These are phyloP conservation scores for Xanthia icteritia DNA, from an alignment of 2,888 invertebrate genomes.

Conservation along the genomic window DNA sequence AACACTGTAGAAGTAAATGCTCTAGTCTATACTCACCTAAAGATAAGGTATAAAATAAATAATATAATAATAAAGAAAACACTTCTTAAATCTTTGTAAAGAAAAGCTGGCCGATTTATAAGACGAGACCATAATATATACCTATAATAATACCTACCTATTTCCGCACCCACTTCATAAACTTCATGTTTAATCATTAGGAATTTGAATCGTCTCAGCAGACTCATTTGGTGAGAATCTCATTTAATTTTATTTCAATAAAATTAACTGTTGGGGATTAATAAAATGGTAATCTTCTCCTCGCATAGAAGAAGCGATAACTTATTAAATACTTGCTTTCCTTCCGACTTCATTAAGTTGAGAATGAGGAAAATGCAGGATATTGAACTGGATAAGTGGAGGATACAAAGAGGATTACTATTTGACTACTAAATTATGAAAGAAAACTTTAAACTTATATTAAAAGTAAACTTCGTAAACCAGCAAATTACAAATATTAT, in stretches of 20 bases:
- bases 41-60: too few relatives aligned
- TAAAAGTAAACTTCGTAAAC: too few relatives aligned
- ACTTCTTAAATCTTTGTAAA: too few relatives aligned
- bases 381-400: conserved; percentile 19
- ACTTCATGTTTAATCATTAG: conserved; percentile 58
- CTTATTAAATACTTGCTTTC: conserved; percentile 61
- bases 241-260: conserved; percentile 79
- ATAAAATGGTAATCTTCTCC: conserved; percentile 82
- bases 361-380: conserved; percentile 27
- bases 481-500: too few relatives aligned
- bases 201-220: conserved; percentile 45
- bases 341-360: conserved; percentile 35
- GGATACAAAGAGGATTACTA: background rate
- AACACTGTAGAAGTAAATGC: too few relatives aligned
- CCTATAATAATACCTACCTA: background rate
- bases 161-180: conserved; percentile 20
- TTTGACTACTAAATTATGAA: background rate
- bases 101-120: too few relatives aligned
- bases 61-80: too few relatives aligned
- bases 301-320: conserved; percentile 60
- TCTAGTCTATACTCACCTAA: too few relatives aligned
- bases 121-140: conserved; percentile 5
- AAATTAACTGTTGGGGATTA: conserved; percentile 80
- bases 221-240: conserved; percentile 59
- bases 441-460: too few relatives aligned